A percentile compares a stretch with the other conserved stretches of the same genome.
These are phyloP conservation scores for Aotus griseimembra DNA, from an alignment of 2,797 vertebrate species.

Conservation along the genomic window DNA sequence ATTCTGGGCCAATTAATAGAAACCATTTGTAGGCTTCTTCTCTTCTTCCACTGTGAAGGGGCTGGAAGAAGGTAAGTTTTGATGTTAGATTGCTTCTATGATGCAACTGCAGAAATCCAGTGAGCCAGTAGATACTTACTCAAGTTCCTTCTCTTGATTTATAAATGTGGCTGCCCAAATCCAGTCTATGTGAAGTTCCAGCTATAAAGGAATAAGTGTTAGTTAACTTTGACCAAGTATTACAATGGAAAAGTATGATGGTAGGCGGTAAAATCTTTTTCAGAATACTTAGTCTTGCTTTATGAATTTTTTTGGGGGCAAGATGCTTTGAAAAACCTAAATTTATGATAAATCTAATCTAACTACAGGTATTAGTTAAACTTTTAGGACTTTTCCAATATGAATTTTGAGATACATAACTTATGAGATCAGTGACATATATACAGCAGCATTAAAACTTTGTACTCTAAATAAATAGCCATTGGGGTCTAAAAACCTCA, in stretches of 20 bases:
- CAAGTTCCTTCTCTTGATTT: background rate
- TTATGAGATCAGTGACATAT: background rate
- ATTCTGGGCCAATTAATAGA: slow-evolving; percentile 24
- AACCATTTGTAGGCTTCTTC: slow-evolving; percentile 44
- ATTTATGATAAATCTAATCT: background rate
- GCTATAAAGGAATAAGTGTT: background rate
- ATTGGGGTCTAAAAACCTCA: background rate
- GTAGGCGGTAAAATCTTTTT: background rate
- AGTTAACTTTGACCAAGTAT: background rate
- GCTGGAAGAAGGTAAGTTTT: background rate
- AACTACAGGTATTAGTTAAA: background rate
- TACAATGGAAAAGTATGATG: background rate
- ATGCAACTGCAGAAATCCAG: background rate
- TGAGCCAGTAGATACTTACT: background rate
- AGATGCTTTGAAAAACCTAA: background rate
- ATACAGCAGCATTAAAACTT: background rate
- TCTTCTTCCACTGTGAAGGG: background rate
- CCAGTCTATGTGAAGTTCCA: background rate
- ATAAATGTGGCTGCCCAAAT: background rate
- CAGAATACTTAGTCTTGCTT: background rate
- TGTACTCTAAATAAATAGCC: background rate
- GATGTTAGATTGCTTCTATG: background rate
- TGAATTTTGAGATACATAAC: background rate
- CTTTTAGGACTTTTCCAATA: background rate
- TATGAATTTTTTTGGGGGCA: background rate